Base-by-base conservation (phyloP, 2,797 vertebrate species). In the Okamejei kenojei region DNA sequence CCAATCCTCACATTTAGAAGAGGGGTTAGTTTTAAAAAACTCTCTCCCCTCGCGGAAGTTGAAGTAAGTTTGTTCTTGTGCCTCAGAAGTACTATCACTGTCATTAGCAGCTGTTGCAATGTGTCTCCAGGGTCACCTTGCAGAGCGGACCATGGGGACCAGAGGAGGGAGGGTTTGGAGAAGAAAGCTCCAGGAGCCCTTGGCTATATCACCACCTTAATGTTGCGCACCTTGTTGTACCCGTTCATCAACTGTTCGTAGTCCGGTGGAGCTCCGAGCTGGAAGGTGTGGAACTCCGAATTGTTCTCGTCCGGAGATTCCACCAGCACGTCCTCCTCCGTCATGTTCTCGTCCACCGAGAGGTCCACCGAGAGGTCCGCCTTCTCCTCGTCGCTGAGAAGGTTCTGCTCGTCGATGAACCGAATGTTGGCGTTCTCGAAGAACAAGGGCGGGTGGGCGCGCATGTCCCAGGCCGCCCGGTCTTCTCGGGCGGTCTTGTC, bases 201-300 rank as follows among this genome's bases (percentile, higher is more conserved):
- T 29, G 26, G 35, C 54, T 92, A 92, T 92, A 74, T 92, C 6
- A 92, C 90, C 90, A 94, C 93, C 54, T 97, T 96, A 21, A 96
- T 97, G 93, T 97, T 97, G 93, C 96, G 97, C 76, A 98, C 97
- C 94, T 98, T 98, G 11, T 97, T 96, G 93, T 98, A 98, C 80
- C 99, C 98, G 54, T 99, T 98, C 91, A 98, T 97, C 13, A 99
- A 97, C 94, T 98, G 97, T 94, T 99, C 98, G 0, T 99, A 99
- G 82, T 98, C 98, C 95, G 97, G 96, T 7, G 96, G 96, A 93
- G 97, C 96, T 93, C 98, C 98, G 0, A 97, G 97, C 77, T 96
- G 94, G 0, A 98, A 98, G 94, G 96, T 97, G 17, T 97, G 98
- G 95, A 98, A 98, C 38, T 98, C 97, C 0, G 98, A 98, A 73